A percentile compares a stretch with the other conserved stretches of the same genome.
Evolutionary conservation across 2,113 vertebrate species (phyloP).

Genomic region (Eclectus roratus): DNA sequence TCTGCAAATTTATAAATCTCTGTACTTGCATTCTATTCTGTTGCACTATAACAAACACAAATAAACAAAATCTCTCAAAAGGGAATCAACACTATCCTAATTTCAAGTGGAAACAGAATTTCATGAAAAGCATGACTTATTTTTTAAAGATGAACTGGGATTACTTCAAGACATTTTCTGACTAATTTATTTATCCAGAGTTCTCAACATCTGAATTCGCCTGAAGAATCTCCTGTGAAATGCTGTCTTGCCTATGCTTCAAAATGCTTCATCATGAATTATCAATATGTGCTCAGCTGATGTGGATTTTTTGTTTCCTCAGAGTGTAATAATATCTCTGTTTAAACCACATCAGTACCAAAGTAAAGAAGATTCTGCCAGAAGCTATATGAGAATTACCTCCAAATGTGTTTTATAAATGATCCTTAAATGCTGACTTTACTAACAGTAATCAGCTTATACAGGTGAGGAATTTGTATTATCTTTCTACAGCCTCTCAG

Average conservation of each 20-base stretch:
- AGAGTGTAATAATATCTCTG: background rate
- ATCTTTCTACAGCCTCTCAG: background rate
- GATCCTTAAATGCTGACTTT: constrained; percentile 52
- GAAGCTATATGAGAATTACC: background rate
- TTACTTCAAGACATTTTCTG: background rate
- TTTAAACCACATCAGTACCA: background rate
- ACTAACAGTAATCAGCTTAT: constrained; percentile 60
- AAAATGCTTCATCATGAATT: background rate
- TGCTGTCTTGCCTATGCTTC: background rate
- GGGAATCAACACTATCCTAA: background rate
- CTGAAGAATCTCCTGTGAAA: background rate
- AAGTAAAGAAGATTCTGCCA: constrained; percentile 33
- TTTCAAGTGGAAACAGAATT: background rate
- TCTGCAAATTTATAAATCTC: background rate
- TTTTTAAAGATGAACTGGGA: background rate
- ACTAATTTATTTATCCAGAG: constrained; percentile 6
- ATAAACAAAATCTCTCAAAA: background rate
- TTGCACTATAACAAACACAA: background rate
- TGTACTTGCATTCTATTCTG: background rate
- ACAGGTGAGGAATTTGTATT: constrained; percentile 39
- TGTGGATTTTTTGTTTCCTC: background rate
- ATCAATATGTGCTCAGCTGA: background rate
- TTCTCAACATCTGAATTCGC: background rate
- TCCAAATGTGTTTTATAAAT: constrained; percentile 68
- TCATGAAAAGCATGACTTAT: background rate